Base-by-base conservation (phyloP, 2,888 invertebrate species). In the Pharmacophagus antenor region DNA sequence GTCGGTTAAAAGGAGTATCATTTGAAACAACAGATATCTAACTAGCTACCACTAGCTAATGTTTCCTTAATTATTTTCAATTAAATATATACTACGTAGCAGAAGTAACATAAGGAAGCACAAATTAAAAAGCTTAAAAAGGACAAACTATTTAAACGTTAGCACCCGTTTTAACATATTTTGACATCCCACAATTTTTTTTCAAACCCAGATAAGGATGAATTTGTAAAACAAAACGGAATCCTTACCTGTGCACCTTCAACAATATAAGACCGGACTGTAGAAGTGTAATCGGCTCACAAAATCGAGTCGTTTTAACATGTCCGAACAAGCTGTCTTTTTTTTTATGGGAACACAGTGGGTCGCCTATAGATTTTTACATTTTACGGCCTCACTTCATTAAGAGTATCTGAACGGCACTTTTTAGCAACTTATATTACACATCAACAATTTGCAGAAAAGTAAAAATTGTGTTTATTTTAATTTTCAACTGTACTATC, bases 331-430 rank as follows among this genome's bases (percentile, higher is more conserved):
- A 76, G 88, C 75, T 80, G 79, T 79, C 74, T 70, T 70, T 76
- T 82, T 85, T 85, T 87, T 59, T 64, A 56, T 59, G 58, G 77
- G 79, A 74, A 66, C 80, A 68, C 83, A 76, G 84, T 82, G 80
- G 85, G 85, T 79, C 79, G 81, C 80, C 84, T 74, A 73, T 77
- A 70, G 77, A 79, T 85, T 88, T 85, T 81, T 88, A 70, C 79
- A 73, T 85, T 85, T 88, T 85, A 87, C 81, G 79, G 81, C 73
- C 37, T n/a, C 82, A 82, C 81, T 85, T 87, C 82, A 85, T 86
- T 86, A 86, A 70, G 69, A 70, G 74, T 71, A 76, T 79, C 74
- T 71, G 72, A 74, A 76, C 77, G 74, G 77, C 74, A 74, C 75
- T 74, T 79, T 73, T 73, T 70, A 73, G 70, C 70, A 70, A 71